Conservation (phyloP, 2,797 vertebrate species). For the Danio choprae region DNA sequence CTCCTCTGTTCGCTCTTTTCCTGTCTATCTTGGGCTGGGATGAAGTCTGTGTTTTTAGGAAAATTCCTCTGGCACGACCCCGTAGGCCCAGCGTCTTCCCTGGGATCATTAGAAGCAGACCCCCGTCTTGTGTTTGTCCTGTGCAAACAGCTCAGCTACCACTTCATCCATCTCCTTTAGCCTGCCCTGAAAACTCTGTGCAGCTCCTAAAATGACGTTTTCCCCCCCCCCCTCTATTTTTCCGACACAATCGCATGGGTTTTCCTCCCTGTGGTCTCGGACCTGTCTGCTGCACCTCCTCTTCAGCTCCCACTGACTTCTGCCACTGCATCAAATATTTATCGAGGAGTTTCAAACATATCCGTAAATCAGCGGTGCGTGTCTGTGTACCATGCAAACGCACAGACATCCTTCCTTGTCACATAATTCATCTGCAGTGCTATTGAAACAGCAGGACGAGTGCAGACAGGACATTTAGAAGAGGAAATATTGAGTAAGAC, state of each 20-base stretch:
- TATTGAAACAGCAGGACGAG: slow-evolving; percentile 26
- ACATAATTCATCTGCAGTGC: slow-evolving; percentile 51
- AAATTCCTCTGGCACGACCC: slow-evolving; percentile 72
- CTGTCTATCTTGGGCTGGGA: slow-evolving; percentile 73
- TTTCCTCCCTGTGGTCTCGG: slow-evolving; percentile 44
- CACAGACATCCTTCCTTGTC: slow-evolving; percentile 41
- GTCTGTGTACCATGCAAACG: slow-evolving; percentile 32
- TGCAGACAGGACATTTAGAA: slow-evolving; percentile 29
- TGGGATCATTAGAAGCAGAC: slow-evolving; percentile 71
- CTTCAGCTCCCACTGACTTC: slow-evolving; percentile 35
- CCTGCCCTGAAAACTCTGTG: slow-evolving; percentile 60
- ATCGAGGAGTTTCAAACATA: slow-evolving; percentile 49
- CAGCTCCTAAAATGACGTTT: slow-evolving; percentile 52
- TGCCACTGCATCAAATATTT: slow-evolving; percentile 56
- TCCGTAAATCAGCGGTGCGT: slow-evolving; percentile 49
- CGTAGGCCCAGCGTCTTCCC: slow-evolving; percentile 69
- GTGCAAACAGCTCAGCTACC: slow-evolving; percentile 75
- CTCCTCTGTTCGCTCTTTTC: slow-evolving; percentile 69
- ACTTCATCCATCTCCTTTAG: slow-evolving; percentile 76
- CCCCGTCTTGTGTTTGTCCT: slow-evolving; percentile 76
- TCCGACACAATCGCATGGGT: slow-evolving; percentile 41
- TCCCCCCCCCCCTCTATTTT: slow-evolving; percentile 40
- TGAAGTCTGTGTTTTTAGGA: slow-evolving; percentile 79
- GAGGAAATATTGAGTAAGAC: neutral
- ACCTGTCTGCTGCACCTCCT: slow-evolving; percentile 55